Evolutionary conservation across 1,140 invertebrate genomes (phyloP), one percentile per base, ranked within the genome.

Genomic region (Diorhabda sublineata): DNA sequence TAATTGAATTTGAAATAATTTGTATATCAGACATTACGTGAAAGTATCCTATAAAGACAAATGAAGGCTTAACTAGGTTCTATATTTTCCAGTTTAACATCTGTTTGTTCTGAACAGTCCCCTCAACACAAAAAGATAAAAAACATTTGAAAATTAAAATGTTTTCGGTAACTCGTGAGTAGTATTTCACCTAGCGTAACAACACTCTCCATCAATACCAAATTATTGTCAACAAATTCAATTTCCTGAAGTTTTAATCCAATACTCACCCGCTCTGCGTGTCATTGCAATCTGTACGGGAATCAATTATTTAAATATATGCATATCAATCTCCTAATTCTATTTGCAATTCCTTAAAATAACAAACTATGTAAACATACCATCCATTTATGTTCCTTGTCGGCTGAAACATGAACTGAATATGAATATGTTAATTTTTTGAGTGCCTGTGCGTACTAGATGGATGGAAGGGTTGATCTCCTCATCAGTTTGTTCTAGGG

Each of bases 231-330:
- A 6, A 42, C 44, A n/a, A 62, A 68, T 52, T 68, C 47, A 58
- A 68, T 61, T 61, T 68, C 60, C 67, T 58, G 42, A 45, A 62
- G 26, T 62, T 68, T 68, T 68, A 68, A 68, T 68, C 63, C 11
- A 44, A 68, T 68, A 61, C 58, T 41, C 4, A 41, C 44, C 26
- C 9, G 41, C n/a, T 41, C 57, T 44, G 9, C 9, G 45, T 62
- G 45, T 45, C 67, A 45, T 5, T 11, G 41, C 5, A 11, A 68
- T 57, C 67, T 62, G 66, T 42, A 57, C 59, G 42, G 43, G 47
- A 68, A 68, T 68, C 67, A 68, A 68, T 68, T 68, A 68, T 68
- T 61, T 58, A 68, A 68, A 68, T 68, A 43, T 56, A 52, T 68
- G 60, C 62, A 62, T 61, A 57, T 61, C 45, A 47, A 68, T 68